phyloP scores from a whole-genome alignment of 1,140 invertebrate species.

The Drosophila aff. region DNA sequence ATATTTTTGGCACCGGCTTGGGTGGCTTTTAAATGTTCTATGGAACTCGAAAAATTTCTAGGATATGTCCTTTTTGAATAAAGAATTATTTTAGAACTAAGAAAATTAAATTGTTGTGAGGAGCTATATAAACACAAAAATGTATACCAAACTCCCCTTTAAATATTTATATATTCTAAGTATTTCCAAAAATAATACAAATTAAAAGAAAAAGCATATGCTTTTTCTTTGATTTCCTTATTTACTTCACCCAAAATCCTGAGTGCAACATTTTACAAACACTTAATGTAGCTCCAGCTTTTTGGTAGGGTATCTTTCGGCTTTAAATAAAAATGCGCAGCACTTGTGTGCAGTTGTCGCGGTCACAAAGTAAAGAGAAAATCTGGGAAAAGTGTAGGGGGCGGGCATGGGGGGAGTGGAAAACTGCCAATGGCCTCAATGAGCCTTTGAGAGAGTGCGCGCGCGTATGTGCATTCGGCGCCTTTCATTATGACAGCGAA shows the following conservation, averaged over 20 bases:
- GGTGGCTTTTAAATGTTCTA: background rate
- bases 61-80: too few relatives aligned
- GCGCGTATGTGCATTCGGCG: slow-evolving; percentile 39
- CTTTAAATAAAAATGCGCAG: slow-evolving; percentile 57
- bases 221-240: background rate
- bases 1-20: background rate
- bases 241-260: background rate
- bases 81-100: background rate
- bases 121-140: background rate
- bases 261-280: background rate
- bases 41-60: background rate
- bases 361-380: slow-evolving; percentile 58
- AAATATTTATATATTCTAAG: background rate
- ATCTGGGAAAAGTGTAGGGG: slow-evolving; percentile 9
- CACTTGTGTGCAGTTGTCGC: slow-evolving; percentile 73
- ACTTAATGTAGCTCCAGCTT: background rate
- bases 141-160: background rate
- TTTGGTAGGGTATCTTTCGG: slow-evolving; percentile 40
- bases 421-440: slow-evolving; percentile 76
- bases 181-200: too few relatives aligned
- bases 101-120: fast-evolving
- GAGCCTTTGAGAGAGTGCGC: slow-evolving; percentile 33
- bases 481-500: slow-evolving; percentile 69
- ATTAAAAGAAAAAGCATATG: background rate
- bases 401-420: background rate